Base-by-base conservation (phyloP, 2,113 vertebrate genomes). In the Fulmarus glacialis region DNA sequence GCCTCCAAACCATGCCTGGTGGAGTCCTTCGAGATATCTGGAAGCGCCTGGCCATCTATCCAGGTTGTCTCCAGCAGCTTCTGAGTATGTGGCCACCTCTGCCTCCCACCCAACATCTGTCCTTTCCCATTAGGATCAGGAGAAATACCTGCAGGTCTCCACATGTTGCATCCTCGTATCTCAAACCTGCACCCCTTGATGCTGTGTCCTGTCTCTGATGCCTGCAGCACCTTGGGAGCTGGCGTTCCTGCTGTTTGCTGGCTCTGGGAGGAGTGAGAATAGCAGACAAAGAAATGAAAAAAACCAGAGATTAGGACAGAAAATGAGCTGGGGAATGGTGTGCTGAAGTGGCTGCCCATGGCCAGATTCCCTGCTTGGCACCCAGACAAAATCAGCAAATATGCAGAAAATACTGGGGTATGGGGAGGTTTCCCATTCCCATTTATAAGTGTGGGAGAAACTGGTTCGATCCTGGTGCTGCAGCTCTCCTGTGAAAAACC, bases 171-270 rank as follows among this genome's bases (percentile, higher is more conserved):
- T 26, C 11, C 34, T 86, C 23, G 1, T 11, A 8, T 15, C 43
- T 20, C 8, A 58, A 26, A 34, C 56, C 43, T n/a, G 43, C 19
- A 34, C 12, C 50, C 36, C 1, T 0, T 1, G 7, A 45, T 40
- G 50, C n/a, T 2, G 6, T 20, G 27, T 50, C 43, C 59, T 23
- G 27, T 23, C 45, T 60, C 45, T 3, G 5, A 58, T 24, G 66
- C 27, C 43, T 12, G 9, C 22, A 71, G 40, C n/a, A 21, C 42
- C n/a, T 47, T n/a, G 12, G 29, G 56, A 80, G n/a, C 30, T 1
- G 5, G 42, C 1, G 2, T 42, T 48, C 43, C 50, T 64, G 82
- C 30, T 32, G 24, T 36, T 56, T 67, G 43, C 53, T 67, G 32
- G 19, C 24, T 52, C 58, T 47, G 23, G 10, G 17, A 78, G 15